Evolutionary conservation across 2,113 vertebrate genomes (phyloP), one percentile per base, ranked within the genome.

Genomic region (Aplodontia rufa): DNA sequence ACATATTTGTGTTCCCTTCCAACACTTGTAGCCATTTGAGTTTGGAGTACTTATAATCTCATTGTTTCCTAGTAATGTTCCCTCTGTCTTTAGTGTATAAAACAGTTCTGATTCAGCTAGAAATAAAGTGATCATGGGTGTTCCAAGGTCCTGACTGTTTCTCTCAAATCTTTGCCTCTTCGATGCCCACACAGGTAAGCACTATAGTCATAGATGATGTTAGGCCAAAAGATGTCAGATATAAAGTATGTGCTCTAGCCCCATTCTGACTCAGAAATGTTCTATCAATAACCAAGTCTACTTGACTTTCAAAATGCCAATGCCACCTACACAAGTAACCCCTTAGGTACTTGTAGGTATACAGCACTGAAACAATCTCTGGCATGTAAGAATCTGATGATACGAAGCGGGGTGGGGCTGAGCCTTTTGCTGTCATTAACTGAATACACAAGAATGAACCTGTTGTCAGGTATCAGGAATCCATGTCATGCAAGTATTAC

Each of bases 401-500:
- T 26, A 30, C 1, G 53, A 78, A 20, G n/a, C 30, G 16, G 53
- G 58, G 5, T 37, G 10, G 78, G 83, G 71, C 80, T 35, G 60
- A 84, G 88, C 58, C 76, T 91, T 75, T 51, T 37, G 58, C 47
- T 76, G 76, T 92, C 62, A 69, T 16, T 71, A 86, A 86, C 19
- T 53, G 89, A 85, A 95, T 95, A 97, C 93, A 97, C 93, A 92
- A 96, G 96, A 94, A 81, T 10, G 22, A 82, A 84, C 87, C 90
- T 92, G 66, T 82, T 84, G 32, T 76, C 51, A 79, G 85, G 14
- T 66, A 58, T 19, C 71, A 74, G 94, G 88, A 72, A 71, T 69
- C 92, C 94, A 55, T 47, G 91, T 91, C 97, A 97, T 97, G 97
- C 97, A 96, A 86, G 69, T 45, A 89, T 88, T 96, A 84, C 40